Conservation (phyloP, 2,888 invertebrate species). For the Strigamia transsilvanica region DNA sequence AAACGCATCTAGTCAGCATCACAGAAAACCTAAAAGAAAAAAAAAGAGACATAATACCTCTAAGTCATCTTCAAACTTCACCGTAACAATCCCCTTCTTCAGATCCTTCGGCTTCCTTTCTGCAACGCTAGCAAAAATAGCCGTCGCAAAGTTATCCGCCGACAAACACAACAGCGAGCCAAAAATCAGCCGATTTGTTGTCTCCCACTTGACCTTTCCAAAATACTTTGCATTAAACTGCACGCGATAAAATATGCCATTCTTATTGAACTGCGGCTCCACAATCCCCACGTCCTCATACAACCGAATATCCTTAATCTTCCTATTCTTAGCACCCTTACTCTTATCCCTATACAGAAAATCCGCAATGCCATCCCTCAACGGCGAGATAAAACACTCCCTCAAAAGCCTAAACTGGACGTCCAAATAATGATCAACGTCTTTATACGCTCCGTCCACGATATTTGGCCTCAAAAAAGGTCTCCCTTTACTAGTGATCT, state of each 20-base stretch:
- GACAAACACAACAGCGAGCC: constrained; percentile 80
- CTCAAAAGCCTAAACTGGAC: constrained; percentile 63
- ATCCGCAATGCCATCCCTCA: constrained; percentile 61
- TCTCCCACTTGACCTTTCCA: constrained; percentile 63
- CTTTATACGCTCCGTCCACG: constrained; percentile 60
- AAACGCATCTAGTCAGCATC: too few species aligned
- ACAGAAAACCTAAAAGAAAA: too few species aligned
- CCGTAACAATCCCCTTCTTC: constrained; percentile 69
- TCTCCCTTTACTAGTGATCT: constrained; percentile 58
- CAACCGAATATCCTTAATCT: constrained; percentile 56
- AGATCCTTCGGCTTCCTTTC: constrained; percentile 69
- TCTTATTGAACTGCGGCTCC: background rate
- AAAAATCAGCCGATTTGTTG: constrained; percentile 72
- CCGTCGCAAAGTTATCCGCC: constrained; percentile 72
- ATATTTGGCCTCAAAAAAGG: constrained; percentile 63
- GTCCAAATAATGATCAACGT: constrained; percentile 64
- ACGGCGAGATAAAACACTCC: constrained; percentile 64
- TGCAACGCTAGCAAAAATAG: constrained; percentile 75
- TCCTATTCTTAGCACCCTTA: background rate
- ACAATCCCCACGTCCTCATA: constrained; percentile 23
- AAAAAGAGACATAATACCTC: background rate
- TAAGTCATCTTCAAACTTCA: constrained; percentile 57
- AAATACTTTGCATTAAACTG: constrained; percentile 60
- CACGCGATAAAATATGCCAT: constrained; percentile 60
- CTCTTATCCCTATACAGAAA: constrained; percentile 55